Conservation (phyloP, 2,888 invertebrate species). For the Mystacides longicornis region DNA sequence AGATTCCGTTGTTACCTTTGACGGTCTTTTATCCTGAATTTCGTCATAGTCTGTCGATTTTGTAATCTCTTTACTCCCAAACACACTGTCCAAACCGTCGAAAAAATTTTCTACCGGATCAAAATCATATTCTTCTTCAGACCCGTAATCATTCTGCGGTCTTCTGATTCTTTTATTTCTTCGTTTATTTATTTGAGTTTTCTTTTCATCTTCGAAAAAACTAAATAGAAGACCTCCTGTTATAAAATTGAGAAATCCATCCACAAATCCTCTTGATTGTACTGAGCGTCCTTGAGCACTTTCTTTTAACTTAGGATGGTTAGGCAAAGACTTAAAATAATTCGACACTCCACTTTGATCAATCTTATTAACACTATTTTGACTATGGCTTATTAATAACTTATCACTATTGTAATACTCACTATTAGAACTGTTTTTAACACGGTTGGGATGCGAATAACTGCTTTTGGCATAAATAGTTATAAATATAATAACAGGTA, state of each 20-base stretch:
- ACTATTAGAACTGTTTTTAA: not conserved
- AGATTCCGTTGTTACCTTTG: not conserved
- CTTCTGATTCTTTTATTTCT: not conserved
- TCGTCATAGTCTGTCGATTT: not conserved
- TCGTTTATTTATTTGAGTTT: slow-evolving; percentile 9
- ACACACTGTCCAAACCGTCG: slow-evolving; percentile 19
- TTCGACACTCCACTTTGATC: not conserved
- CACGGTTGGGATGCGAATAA: slow-evolving; percentile 11
- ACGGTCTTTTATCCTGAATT: not conserved
- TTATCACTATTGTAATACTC: not conserved
- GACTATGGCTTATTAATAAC: not conserved
- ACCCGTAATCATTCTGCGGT: slow-evolving; percentile 1
- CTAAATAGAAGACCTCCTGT: slow-evolving; percentile 14
- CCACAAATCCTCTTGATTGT: not conserved
- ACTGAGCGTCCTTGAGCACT: not conserved
- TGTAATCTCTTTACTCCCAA: slow-evolving; percentile 6
- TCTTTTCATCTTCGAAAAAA: slow-evolving; percentile 12
- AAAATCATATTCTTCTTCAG: slow-evolving; percentile 18
- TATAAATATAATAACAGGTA: slow-evolving; percentile 13
- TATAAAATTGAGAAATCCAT: slow-evolving; percentile 11
- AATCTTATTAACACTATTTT: not conserved
- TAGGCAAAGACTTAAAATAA: too few relatives aligned
- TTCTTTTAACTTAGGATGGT: too few relatives aligned
- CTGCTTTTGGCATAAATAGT: slow-evolving; percentile 14
- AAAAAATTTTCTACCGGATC: slow-evolving; percentile 19